Conservation (phyloP, 2,113 vertebrate genomes). For the Garra rufa region DNA sequence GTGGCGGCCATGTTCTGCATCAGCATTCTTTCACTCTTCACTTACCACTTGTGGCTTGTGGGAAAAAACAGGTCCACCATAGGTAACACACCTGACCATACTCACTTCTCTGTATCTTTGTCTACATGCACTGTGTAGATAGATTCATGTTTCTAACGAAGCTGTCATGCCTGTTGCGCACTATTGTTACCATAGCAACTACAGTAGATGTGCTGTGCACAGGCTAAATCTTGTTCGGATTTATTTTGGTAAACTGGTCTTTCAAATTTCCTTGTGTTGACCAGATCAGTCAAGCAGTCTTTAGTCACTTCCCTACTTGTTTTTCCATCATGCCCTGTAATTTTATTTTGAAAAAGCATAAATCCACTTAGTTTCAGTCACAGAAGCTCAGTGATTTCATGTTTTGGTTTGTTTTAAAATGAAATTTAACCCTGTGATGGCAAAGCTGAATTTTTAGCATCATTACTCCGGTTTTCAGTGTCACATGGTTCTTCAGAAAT, state of each 20-base stretch:
- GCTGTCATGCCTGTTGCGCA: neutral
- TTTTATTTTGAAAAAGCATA: neutral
- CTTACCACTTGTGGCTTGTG: constrained; percentile 97
- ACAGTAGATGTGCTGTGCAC: neutral
- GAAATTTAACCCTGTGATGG: neutral
- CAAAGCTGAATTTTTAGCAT: neutral
- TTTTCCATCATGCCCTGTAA: neutral
- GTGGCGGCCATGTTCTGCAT: constrained; percentile 97
- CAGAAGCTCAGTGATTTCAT: neutral
- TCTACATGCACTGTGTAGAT: neutral
- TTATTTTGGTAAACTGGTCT: neutral
- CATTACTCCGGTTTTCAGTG: neutral
- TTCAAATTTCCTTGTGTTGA: neutral
- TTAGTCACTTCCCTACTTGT: neutral
- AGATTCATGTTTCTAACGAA: constrained; percentile 5
- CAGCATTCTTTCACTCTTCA: constrained; percentile 93
- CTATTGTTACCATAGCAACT: constrained; percentile 8
- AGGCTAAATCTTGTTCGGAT: neutral
- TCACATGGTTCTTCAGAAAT: neutral
- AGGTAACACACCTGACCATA: constrained; percentile 76
- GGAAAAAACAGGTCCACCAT: constrained; percentile 97
- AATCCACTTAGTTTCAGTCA: neutral
- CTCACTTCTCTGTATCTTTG: constrained; percentile 11
- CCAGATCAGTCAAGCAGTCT: neutral
- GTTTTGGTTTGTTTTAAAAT: neutral